Evolutionary conservation across 2,888 invertebrate genomes (phyloP), one percentile per base, ranked within the genome.

Genomic region (Teinopalpus imperialis): DNA sequence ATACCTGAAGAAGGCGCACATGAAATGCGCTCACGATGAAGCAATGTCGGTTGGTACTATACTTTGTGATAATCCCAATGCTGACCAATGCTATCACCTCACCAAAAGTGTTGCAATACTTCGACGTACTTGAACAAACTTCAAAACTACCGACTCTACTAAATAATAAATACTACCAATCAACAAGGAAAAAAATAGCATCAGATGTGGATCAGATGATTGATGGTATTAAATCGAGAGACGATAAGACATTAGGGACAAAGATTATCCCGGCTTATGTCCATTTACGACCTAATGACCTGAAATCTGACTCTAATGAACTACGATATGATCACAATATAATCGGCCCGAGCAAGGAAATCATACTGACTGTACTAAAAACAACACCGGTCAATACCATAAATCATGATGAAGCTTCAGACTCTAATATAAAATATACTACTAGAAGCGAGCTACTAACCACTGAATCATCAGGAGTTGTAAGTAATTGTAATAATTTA

Each of bases 1-100:
- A 53, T 40, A 12, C 18, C 43, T 37, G 35, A 35, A 40, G 16
- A 14, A 34, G 27, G 46, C 55, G 54, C 27, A 8, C 8, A 31
- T 13, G 23, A 4, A 51, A 49, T 58, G 65, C 59, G 53, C 39
- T 35, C 52, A 75, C 51, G 39, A 77, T 75, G 81, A 68, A 49
- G 63, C 58, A 43, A 68, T 74, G 73, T 65, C 63, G 61, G 43
- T 59, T 66, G 12, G 53, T 8, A 73, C 20, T 70, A 59, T 66
- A 59, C 54, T 51, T 71, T 8, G 46, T 72, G 16, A 52, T 70
- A 45, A 54, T 66, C n/a, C 41, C 61, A 9, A 61, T 55, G 49
- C 50, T 66, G 0, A 44, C 26, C 12, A 34, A 40, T 23, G 12
- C 16, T n/a, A 30, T 1, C 29, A 21, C 14, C 16, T 20, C 13